These are phyloP conservation scores for Sepiola atlantica DNA, from an alignment of 2,888 invertebrate species.

Conservation along the genomic window DNA sequence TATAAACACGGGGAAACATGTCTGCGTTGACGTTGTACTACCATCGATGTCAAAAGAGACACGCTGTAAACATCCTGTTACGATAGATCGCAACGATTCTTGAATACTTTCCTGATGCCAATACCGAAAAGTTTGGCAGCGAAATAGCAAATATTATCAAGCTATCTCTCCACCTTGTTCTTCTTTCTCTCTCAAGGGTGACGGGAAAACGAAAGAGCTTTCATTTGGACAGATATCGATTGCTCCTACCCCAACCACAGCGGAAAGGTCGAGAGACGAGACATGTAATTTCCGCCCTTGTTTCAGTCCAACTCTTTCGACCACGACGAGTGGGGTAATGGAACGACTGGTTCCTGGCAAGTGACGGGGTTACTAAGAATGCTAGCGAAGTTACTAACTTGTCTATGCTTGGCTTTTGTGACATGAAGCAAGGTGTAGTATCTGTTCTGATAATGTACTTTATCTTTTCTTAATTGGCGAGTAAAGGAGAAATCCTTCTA, in stretches of 20 bases:
- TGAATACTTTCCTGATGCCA: background rate
- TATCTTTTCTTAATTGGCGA: no score
- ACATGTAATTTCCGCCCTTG: background rate
- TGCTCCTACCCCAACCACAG: background rate
- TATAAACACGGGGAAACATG: background rate
- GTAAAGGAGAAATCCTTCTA: no score
- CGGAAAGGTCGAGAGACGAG: background rate
- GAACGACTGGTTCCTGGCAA: background rate
- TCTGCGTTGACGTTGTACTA: background rate
- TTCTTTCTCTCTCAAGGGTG: background rate
- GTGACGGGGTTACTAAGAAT: background rate
- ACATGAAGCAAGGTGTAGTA: no score
- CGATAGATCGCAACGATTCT: background rate
- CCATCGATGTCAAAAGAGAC: background rate
- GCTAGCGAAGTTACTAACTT: background rate
- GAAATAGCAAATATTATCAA: background rate
- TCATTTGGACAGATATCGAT: background rate
- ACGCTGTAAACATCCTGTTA: background rate
- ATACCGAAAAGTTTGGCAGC: background rate
- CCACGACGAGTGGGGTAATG: background rate
- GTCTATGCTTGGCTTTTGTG: no score
- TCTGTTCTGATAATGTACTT: no score
- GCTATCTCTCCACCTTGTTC: background rate
- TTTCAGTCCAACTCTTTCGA: background rate
- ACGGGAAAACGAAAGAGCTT: background rate